Evolutionary conservation across 2,888 invertebrate species (phyloP), one percentile per base, ranked within the genome.

Genomic region (Cosmia trapezina): DNA sequence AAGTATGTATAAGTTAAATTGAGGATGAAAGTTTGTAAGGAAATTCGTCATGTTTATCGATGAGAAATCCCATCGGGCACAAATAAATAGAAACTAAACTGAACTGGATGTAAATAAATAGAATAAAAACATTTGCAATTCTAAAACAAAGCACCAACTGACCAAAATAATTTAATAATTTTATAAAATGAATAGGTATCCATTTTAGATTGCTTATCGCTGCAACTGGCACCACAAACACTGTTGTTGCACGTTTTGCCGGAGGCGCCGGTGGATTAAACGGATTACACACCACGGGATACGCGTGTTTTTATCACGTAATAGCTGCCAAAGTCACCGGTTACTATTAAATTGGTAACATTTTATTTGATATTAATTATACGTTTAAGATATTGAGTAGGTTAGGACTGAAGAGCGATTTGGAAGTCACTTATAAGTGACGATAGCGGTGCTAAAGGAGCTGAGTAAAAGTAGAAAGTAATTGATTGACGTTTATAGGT

Each of bases 251-350:
- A 93, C 92, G 93, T 92, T 86, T 83, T 84, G 90, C 93, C 89
- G 84, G 88, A 84, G 92, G 93, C 92, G 89, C 85, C 82, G 88
- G 84, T 81, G 90, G 92, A 91, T 93, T 93, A 94, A 94, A 88
- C 91, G 91, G 91, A 93, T 94, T 94, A 93, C 87, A 89, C 88
- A 89, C 91, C 88, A 89, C 89, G 89, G 89, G 89, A 90, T 89
- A 90, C 89, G 88, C 88, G 86, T 90, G 90, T 91, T 93, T 92
- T 93, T 91, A 91, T 89, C 90, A 87, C 88, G 87, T 89, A 83
- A 81, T 80, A 83, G 65, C 93, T 92, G 91, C 90, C 90, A 88
- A 89, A 88, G 86, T 87, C 83, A 86, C 68, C 49, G 41, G 57
- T 60, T 78, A 22, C 56, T 81, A 75, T 75, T 66, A 78, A 71